These are phyloP conservation scores for Drosophila suboccidentalis DNA, from an alignment of 2,888 invertebrate genomes.

Conservation along the genomic window DNA sequence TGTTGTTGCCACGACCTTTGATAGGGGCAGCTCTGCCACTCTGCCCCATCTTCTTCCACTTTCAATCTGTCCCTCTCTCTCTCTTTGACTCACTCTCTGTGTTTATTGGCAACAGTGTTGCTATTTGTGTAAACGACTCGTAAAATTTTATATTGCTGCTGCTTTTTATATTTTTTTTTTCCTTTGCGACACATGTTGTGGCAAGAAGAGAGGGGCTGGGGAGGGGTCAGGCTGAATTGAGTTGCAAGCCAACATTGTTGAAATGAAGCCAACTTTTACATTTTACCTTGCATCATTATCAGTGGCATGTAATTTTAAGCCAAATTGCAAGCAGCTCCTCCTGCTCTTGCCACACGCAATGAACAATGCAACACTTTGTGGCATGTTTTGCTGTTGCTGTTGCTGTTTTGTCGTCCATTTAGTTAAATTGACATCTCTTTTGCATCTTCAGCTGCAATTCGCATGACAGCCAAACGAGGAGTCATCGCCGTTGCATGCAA, in stretches of 20 bases:
- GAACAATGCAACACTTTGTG: slow-evolving; percentile 15
- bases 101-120: slow-evolving; percentile 80
- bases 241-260: slow-evolving; percentile 54
- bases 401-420: slow-evolving; percentile 46
- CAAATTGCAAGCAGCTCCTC: slow-evolving; percentile 13
- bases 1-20: slow-evolving; percentile 47
- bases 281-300: slow-evolving; percentile 32
- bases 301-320: slow-evolving; percentile 25
- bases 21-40: slow-evolving; percentile 16
- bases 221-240: slow-evolving; percentile 36
- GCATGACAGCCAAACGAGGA: slow-evolving; percentile 12
- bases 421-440: slow-evolving; percentile 39
- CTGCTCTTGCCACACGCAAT: slow-evolving; percentile 26
- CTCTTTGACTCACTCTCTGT: slow-evolving; percentile 21
- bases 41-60: not conserved
- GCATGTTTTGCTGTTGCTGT: slow-evolving; percentile 25
- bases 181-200: slow-evolving; percentile 33
- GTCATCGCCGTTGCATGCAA: slow-evolving; percentile 1
- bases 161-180: slow-evolving; percentile 22
- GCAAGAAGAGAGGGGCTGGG: not conserved
- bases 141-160: slow-evolving; percentile 76
- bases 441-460: slow-evolving; percentile 20
- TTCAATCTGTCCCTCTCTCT: not conserved
- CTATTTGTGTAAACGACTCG: slow-evolving; percentile 81
- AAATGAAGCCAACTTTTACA: slow-evolving; percentile 30